These are phyloP conservation scores for Agriotes lineatus DNA, from an alignment of 2,888 invertebrate species.

Conservation along the genomic window DNA sequence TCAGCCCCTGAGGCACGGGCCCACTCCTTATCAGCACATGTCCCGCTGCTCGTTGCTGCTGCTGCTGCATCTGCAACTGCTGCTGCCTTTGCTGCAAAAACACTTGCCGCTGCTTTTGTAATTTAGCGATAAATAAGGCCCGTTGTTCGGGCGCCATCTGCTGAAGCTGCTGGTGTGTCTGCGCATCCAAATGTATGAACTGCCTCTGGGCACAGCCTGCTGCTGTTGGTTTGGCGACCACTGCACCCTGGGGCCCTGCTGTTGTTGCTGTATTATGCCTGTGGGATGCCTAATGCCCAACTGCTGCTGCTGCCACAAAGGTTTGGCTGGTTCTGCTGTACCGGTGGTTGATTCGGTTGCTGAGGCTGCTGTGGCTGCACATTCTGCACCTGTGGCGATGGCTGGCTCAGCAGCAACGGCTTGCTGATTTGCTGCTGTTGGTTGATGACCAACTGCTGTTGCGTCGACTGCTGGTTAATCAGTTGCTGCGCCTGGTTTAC, in stretches of 20 bases:
- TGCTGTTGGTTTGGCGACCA: slow-evolving; percentile 47
- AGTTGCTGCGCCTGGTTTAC: not conserved
- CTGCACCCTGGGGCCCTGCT: slow-evolving; percentile 36
- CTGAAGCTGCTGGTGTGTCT: slow-evolving; percentile 86
- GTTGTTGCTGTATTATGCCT: slow-evolving; percentile 43
- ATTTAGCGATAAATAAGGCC: slow-evolving; percentile 82
- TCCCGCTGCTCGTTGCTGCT: slow-evolving; percentile 63
- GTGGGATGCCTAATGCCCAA: slow-evolving; percentile 48
- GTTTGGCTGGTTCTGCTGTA: slow-evolving; percentile 37
- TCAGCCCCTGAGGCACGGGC: slow-evolving; percentile 62
- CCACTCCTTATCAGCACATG: slow-evolving; percentile 63
- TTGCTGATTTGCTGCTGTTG: slow-evolving; percentile 19
- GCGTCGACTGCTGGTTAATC: not conserved
- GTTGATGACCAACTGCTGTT: too few species aligned
- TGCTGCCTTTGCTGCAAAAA: slow-evolving; percentile 70
- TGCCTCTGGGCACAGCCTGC: slow-evolving; percentile 69
- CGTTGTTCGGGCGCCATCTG: slow-evolving; percentile 85
- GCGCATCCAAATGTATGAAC: slow-evolving; percentile 84
- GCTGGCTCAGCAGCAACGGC: slow-evolving; percentile 45
- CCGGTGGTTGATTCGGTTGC: slow-evolving; percentile 44
- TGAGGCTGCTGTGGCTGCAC: too few species aligned
- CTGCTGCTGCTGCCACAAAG: slow-evolving; percentile 51
- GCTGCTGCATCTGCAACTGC: slow-evolving; percentile 67
- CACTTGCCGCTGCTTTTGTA: slow-evolving; percentile 75
- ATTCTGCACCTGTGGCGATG: slow-evolving; percentile 42